Conservation (phyloP, 1,140 invertebrate genomes). For the Tribolium castaneum region DNA sequence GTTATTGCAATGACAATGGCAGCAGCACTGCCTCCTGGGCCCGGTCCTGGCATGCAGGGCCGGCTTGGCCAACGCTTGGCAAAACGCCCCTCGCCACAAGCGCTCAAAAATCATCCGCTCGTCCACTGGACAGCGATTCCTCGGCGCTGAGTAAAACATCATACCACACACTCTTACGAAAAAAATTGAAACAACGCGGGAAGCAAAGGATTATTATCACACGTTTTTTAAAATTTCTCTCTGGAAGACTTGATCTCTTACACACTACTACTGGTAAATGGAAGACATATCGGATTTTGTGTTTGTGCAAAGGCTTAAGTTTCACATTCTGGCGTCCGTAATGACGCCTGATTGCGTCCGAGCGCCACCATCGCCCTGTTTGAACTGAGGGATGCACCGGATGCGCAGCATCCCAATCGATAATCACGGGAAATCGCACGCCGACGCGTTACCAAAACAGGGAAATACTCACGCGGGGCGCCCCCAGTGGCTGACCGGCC, state of each 20-base stretch:
- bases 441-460: conserved; percentile 59
- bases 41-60: conserved; percentile 56
- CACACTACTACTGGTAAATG: conserved; percentile 48
- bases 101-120: conserved; percentile 71
- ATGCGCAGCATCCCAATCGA: conserved; percentile 22
- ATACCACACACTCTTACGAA: background rate
- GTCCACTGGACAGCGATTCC: conserved; percentile 64
- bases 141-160: conserved; percentile 50
- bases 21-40: conserved; percentile 63
- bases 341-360: background rate
- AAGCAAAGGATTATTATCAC: conserved; percentile 48
- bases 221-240: background rate
- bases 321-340: conserved; percentile 6
- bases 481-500: conserved; percentile 79
- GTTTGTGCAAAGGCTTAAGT: conserved; percentile 30
- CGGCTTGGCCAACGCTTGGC: conserved; percentile 63
- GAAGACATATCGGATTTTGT: conserved; percentile 65
- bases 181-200: conserved; percentile 1
- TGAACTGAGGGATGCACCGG: background rate
- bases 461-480: conserved; percentile 83
- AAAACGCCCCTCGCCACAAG: conserved; percentile 72
- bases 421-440: conserved; percentile 7
- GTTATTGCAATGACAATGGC: conserved; percentile 60
- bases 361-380: background rate
- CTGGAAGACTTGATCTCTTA: conserved; percentile 57